These are phyloP conservation scores for Phocides pigmalion DNA, from an alignment of 1,140 invertebrate species.

Conservation along the genomic window DNA sequence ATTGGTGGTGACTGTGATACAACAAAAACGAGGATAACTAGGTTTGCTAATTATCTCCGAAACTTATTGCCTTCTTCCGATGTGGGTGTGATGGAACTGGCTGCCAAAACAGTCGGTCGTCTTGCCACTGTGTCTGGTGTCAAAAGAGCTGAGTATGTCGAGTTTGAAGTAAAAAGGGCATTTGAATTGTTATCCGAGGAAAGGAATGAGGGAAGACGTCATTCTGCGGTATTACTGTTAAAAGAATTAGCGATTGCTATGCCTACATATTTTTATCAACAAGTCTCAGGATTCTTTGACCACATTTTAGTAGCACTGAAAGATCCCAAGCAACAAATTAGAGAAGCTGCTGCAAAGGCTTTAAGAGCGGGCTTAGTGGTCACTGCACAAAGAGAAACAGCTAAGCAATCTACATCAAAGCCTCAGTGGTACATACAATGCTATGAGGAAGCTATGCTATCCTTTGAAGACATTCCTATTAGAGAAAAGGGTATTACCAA, in stretches of 20 bases:
- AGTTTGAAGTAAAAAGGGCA: slow-evolving; percentile 95
- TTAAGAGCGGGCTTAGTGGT: slow-evolving; percentile 96
- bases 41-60: slow-evolving; percentile 96
- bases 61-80: slow-evolving; percentile 96
- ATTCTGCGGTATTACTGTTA: slow-evolving; percentile 95
- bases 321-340: slow-evolving; percentile 95
- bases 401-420: slow-evolving; percentile 94
- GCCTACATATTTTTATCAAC: slow-evolving; percentile 99
- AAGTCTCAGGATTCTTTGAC: slow-evolving; percentile 98
- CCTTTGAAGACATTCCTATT: slow-evolving; percentile 89
- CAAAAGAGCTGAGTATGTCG: slow-evolving; percentile 97
- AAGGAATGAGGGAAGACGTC: slow-evolving; percentile 94
- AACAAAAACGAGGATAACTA: slow-evolving; percentile 93
- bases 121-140: slow-evolving; percentile 96
- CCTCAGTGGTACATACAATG: slow-evolving; percentile 96
- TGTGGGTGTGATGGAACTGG: slow-evolving; percentile 96
- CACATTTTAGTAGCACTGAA: slow-evolving; percentile 96
- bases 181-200: slow-evolving; percentile 97
- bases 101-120: slow-evolving; percentile 97
- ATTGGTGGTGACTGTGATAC: slow-evolving; percentile 97
- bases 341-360: slow-evolving; percentile 96
- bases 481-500: slow-evolving; percentile 91
- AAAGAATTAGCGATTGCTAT: slow-evolving; percentile 97
- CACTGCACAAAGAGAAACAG: slow-evolving; percentile 96
- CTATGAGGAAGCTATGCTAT: slow-evolving; percentile 93